Percentiles rank a stretch among this genome's conserved stretches.
Conservation (phyloP, 1,140 invertebrate genomes). For the Nautilus pompilius region DNA sequence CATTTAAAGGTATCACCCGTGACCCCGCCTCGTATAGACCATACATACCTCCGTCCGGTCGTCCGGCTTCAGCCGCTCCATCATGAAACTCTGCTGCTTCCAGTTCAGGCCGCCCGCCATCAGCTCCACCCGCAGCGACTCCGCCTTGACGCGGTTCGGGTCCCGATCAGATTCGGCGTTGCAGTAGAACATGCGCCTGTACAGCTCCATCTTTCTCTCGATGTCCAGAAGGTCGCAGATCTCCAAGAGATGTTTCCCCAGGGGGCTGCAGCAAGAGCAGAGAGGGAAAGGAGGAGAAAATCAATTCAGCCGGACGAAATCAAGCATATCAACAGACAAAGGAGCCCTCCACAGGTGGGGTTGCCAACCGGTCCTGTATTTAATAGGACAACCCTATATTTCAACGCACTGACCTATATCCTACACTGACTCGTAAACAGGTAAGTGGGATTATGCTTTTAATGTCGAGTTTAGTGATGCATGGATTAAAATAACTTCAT, state of each 20-base stretch:
- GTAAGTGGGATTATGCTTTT: too few relatives aligned
- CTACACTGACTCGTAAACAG: too few relatives aligned
- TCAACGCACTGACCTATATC: too few relatives aligned
- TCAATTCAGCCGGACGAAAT: background rate
- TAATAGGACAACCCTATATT: too few relatives aligned
- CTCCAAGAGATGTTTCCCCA: slow-evolving; percentile 47
- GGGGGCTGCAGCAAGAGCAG: slow-evolving; percentile 24
- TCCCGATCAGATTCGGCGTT: slow-evolving; percentile 38
- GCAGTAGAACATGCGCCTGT: slow-evolving; percentile 44
- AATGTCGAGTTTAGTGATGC: too few relatives aligned
- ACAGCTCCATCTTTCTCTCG: slow-evolving; percentile 46
- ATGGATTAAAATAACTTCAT: too few relatives aligned
- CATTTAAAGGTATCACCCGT: too few relatives aligned
- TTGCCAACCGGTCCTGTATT: too few relatives aligned
- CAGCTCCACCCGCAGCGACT: slow-evolving; percentile 43
- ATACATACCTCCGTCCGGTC: slow-evolving; percentile 33
- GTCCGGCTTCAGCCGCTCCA: slow-evolving; percentile 38
- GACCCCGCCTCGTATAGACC: background rate
- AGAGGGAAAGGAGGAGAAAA: background rate
- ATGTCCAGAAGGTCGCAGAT: slow-evolving; percentile 48
- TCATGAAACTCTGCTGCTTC: slow-evolving; percentile 46
- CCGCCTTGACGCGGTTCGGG: slow-evolving; percentile 41
- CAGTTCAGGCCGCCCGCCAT: slow-evolving; percentile 48
- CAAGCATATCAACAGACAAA: too few relatives aligned
- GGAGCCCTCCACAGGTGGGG: too few relatives aligned